Conservation (phyloP, 2,797 vertebrate genomes). For the Hypotaenidia philippensis region DNA sequence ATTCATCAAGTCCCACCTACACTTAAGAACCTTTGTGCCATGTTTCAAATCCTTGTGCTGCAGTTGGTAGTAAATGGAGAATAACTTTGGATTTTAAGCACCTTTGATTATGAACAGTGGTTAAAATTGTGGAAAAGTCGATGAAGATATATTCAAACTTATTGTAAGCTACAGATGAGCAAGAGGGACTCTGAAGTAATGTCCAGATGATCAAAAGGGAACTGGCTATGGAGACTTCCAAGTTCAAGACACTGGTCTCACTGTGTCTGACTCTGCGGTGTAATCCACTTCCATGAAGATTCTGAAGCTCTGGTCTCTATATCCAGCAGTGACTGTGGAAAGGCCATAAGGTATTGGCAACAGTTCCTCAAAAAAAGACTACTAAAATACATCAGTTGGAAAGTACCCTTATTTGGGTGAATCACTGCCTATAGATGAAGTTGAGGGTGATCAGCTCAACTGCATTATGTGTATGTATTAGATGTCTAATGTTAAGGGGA, state of each 20-base stretch:
- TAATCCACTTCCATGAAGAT: neutral
- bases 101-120: rapidly evolving
- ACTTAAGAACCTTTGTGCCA: neutral
- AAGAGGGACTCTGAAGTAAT: neutral
- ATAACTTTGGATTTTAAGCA: neutral
- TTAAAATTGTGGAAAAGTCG: neutral
- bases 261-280: neutral
- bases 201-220: neutral
- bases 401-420: neutral
- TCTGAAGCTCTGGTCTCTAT: neutral
- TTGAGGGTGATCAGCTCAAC: neutral
- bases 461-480: neutral
- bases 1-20: neutral
- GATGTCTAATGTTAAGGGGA: neutral
- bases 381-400: neutral
- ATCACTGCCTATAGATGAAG: neutral
- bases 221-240: neutral
- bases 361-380: neutral
- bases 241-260: neutral
- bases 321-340: neutral
- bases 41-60: neutral
- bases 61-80: neutral
- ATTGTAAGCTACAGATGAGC: neutral
- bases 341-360: neutral
- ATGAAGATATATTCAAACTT: neutral